These are phyloP conservation scores for Chromoteleia sp. DNA, from an alignment of 2,888 invertebrate genomes.

Conservation along the genomic window DNA sequence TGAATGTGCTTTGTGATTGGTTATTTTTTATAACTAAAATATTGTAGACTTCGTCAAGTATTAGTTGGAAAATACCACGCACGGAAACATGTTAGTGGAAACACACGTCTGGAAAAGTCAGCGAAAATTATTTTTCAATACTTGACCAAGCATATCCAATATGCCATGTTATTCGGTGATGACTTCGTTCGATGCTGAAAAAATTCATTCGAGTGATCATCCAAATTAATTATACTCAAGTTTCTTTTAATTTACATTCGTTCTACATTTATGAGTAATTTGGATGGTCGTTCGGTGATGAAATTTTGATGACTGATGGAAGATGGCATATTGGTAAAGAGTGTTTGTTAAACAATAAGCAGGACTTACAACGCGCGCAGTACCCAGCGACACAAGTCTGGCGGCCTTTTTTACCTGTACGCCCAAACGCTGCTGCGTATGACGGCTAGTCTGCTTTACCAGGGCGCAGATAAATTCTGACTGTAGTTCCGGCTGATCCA, in stretches of 20 bases:
- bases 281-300: constrained; percentile 19
- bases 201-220: constrained; percentile 28
- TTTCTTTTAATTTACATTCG: background rate
- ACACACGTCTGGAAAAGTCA: constrained; percentile 22
- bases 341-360: constrained; percentile 84
- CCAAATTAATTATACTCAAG: constrained; percentile 14
- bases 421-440: constrained; percentile 90
- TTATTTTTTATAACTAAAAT: constrained; percentile 80
- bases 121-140: constrained; percentile 73
- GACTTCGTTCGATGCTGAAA: constrained; percentile 51
- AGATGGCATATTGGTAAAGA: constrained; percentile 80
- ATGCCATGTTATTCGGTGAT: constrained; percentile 78
- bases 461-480: constrained; percentile 97
- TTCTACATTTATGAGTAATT: constrained; percentile 7
- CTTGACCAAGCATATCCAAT: constrained; percentile 83
- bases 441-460: constrained; percentile 96
- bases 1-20: constrained; percentile 81
- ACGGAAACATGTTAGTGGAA: constrained; percentile 62
- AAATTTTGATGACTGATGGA: constrained; percentile 44
- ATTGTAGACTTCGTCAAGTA: constrained; percentile 83
- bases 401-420: constrained; percentile 92
- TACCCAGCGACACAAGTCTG: constrained; percentile 85
- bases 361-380: constrained; percentile 85
- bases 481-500: constrained; percentile 95
- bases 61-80: constrained; percentile 68